Base-by-base conservation (phyloP, 2,888 invertebrate species). In the Drosophila vallismaia region DNA sequence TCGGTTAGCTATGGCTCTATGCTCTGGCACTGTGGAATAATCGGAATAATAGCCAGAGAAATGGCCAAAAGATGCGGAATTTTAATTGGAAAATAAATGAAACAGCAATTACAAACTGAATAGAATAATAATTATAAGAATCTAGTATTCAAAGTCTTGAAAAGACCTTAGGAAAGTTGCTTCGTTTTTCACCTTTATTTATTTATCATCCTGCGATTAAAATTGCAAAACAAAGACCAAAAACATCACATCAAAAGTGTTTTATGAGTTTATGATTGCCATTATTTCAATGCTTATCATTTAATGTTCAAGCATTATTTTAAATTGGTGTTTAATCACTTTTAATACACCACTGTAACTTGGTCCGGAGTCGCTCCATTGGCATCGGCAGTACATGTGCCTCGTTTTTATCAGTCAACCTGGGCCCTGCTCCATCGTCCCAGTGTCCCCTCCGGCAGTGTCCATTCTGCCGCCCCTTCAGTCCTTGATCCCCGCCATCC, bases 361-460 rank as follows among this genome's bases (percentile, higher is more conserved):
- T 46, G 67, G 56, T 55, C 53, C 14, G 33, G 54, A 42, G 53
- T 48, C 60, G 60, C 28, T 63, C 46, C 19, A 46, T 67, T 24
- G 64, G 48, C 36, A 55, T 67, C 26, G 64, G 48, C 36, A 55
- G 55, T 55, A 70, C 14, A 14, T 8, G 19, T 19, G 56, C 73
- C 77, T 80, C 76, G 76, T 76, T 86, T 86, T 84, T 88, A 84
- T 88, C 88, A 86, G 79, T 76, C 82, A 86, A 74, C 77, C 85
- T 74, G 71, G 53, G 50, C 74, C 60, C 64, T 49, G 40, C 19
- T 26, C 8, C 14, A 24, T 26, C 33, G 19, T 19, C 19, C 19
- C 19, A 19, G 19, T 19, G 19, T 19, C 19, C 44, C 74, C 85
- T 69, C 70, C 62, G 75, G 74, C 85, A 66, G 36, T 59, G 77